A percentile compares a stretch with the other conserved stretches of the same genome.
phyloP scores from a whole-genome alignment of 92 coral and sea anemone genomes.

The Palythoa heliodiscus region DNA sequence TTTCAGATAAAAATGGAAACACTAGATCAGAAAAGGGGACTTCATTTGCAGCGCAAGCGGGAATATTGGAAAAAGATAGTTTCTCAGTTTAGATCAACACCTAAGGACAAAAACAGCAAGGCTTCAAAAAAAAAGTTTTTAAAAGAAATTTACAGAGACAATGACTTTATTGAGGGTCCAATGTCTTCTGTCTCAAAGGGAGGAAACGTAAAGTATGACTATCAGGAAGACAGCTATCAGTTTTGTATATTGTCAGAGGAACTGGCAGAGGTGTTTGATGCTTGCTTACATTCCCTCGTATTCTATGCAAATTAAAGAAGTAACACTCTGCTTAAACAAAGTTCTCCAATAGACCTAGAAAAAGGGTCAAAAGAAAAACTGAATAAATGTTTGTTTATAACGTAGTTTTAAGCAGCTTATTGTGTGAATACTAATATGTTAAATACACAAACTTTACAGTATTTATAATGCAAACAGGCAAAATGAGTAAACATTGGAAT shows the following conservation, averaged over 20 bases:
- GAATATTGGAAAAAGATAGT: conserved; percentile 6
- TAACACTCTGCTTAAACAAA: too few relatives aligned
- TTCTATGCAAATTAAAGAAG: not conserved
- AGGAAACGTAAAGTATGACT: not conserved
- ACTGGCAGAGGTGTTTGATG: conserved; percentile 10
- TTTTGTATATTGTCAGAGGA: conserved; percentile 18
- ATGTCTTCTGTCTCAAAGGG: not conserved
- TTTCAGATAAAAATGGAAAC: conserved; percentile 4
- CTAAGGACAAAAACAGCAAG: not conserved
- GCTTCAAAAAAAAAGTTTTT: too few relatives aligned
- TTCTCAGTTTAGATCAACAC: not conserved
- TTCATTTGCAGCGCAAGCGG: not conserved
- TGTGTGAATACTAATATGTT: too few relatives aligned
- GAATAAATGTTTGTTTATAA: too few relatives aligned
- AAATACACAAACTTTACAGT: too few relatives aligned
- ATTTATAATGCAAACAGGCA: too few relatives aligned
- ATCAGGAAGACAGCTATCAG: conserved; percentile 23
- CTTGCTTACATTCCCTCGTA: conserved; percentile 20
- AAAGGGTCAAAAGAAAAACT: too few relatives aligned
- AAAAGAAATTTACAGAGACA: not conserved
- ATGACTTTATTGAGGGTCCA: conserved; percentile 19
- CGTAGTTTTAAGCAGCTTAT: too few relatives aligned
- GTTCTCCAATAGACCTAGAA: too few relatives aligned
- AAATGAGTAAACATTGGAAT: too few relatives aligned
- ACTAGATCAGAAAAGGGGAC: not conserved